Evolutionary conservation across 2,113 vertebrate genomes (phyloP).

Genomic region (Ovibos moschatus): DNA sequence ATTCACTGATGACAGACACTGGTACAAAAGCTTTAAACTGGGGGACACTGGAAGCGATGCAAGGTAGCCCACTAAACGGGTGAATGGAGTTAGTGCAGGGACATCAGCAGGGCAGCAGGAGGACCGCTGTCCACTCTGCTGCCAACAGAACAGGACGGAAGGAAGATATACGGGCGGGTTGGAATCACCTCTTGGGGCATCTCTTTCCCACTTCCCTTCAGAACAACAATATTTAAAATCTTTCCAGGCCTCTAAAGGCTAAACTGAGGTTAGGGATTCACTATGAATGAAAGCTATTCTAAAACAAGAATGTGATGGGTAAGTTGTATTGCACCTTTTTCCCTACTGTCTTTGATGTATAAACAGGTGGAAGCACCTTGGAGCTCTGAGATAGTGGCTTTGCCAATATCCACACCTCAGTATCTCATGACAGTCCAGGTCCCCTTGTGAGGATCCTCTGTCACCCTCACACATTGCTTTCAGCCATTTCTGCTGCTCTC

Average conservation of each 20-base stretch:
- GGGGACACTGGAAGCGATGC: neutral
- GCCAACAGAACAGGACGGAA: accelerated
- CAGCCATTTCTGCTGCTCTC: neutral
- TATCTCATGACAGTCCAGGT: accelerated
- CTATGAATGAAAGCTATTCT: neutral
- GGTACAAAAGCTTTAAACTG: neutral
- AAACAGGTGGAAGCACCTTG: accelerated
- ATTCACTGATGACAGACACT: neutral
- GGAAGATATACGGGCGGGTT: accelerated
- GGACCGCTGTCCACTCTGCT: accelerated
- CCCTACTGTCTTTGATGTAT: neutral
- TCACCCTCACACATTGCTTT: accelerated
- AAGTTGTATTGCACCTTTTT: neutral
- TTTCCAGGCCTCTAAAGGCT: neutral
- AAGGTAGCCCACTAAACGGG: accelerated
- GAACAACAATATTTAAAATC: neutral
- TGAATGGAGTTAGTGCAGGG: accelerated
- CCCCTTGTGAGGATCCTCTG: neutral
- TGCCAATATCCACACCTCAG: too few relatives aligned
- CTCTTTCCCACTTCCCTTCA: neutral
- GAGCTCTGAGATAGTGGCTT: neutral
- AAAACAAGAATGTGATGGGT: neutral
- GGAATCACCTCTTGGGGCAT: too few relatives aligned
- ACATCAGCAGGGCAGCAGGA: neutral
- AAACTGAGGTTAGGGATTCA: neutral